Base-by-base conservation (phyloP, 2,797 vertebrate species). In the Rhynchonycteris naso region DNA sequence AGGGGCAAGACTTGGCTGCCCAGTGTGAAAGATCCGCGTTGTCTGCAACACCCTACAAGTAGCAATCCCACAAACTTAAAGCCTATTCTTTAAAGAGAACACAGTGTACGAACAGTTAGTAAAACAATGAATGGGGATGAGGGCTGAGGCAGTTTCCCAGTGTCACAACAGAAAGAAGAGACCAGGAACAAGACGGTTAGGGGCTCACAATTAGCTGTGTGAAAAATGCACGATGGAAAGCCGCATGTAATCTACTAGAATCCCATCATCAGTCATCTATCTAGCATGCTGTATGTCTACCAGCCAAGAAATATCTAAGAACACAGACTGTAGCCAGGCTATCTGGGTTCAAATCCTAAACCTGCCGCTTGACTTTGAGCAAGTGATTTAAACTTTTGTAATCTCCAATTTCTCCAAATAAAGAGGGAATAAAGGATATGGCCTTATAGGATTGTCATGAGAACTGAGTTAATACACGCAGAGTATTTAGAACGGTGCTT, bases 21-120 rank as follows among this genome's bases (percentile, higher is more conserved):
- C 98, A 19, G 99, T 98, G 91, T 99, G 99, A 94, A 99, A 98
- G 9, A 98, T 98, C 96, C 99, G 99, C 61, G 98, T 98, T 0
- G 98, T 86, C 15, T 99, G 99, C 89, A 99, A 28, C 0, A 96
- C 81, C 1, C 99, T 98, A 97, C 0, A 71, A 86, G 66, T 1
- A 95, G 66, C 0, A 5, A 96, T 90, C 52, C 58, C 2, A 95
- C 30, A 97, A 38, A 82, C 16, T 87, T 76, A 94, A 87, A 87
- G 47, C 22, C 15, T 68, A 2, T 50, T 95, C 66, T 95, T 90
- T 66, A 81, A 89, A 79, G n/a, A 91, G 83, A 91, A 81, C 9
- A 74, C 19, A 59, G 71, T 11, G 3, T 52, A 50, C 19, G 19
- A 90, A 91, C 30, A 89, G 72, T 66, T 19, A 75, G 71, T 6